Conservation (phyloP, 2,113 vertebrate genomes). For the Cyanoramphus novaezelandiae region DNA sequence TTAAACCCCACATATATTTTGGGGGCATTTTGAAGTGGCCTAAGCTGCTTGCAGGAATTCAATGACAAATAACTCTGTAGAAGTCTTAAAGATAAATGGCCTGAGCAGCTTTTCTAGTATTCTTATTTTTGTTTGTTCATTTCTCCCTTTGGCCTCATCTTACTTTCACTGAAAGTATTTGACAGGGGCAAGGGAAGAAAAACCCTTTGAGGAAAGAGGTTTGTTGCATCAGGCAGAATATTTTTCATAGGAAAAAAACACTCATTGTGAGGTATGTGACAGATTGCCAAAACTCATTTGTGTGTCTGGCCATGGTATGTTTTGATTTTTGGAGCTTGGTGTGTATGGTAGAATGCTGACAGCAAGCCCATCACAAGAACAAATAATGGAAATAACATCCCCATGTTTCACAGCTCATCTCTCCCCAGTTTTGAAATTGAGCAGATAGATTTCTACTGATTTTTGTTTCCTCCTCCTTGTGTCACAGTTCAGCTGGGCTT, state of each 20-base stretch:
- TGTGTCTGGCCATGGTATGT: neutral
- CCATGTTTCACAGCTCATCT: neutral
- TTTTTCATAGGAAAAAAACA: slow-evolving; percentile 19
- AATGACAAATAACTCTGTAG: neutral
- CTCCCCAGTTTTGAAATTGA: neutral
- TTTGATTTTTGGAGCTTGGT: neutral
- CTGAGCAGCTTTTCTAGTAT: neutral
- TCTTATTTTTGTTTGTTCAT: neutral
- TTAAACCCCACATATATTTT: neutral
- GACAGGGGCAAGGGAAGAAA: slow-evolving; percentile 1
- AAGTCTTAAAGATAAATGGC: neutral
- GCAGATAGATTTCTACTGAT: neutral
- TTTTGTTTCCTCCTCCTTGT: neutral
- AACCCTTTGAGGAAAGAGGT: neutral
- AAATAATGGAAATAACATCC: neutral
- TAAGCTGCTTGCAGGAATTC: neutral
- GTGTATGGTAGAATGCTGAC: neutral
- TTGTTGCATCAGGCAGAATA: neutral
- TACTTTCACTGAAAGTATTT: neutral
- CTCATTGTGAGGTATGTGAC: neutral
- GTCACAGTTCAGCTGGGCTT: neutral
- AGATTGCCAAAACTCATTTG: neutral
- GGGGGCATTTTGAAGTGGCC: neutral
- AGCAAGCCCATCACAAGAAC: neutral
- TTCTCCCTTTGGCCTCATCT: neutral